Conservation (phyloP, 92 coral and sea anemone genomes). For the Porites divaricata region DNA sequence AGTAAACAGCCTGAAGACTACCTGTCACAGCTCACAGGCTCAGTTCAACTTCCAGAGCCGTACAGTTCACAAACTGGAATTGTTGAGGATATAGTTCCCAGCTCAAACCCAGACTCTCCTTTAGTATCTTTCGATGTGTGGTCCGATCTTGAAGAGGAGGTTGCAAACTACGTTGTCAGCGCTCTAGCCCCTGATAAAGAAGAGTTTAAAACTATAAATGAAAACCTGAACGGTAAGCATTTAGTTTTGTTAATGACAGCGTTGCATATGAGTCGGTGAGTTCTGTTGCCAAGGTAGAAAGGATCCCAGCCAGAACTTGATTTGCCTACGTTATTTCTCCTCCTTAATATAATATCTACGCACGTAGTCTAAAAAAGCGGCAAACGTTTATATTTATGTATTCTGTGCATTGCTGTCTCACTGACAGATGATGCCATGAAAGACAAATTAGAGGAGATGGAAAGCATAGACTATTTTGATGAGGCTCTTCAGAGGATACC, state of each 20-base stretch:
- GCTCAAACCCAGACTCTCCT: conserved; percentile 97
- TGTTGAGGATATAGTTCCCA: conserved; percentile 80
- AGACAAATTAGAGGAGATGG: conserved; percentile 56
- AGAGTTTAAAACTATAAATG: conserved; percentile 14
- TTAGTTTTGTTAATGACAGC: neutral
- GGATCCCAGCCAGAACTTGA: no score
- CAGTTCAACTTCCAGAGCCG: conserved; percentile 50
- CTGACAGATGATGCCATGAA: conserved; percentile 13
- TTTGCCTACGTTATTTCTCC: neutral
- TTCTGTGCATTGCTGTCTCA: neutral
- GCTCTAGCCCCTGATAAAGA: conserved; percentile 57
- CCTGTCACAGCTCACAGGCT: conserved; percentile 53
- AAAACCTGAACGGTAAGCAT: neutral
- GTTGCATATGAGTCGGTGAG: neutral
- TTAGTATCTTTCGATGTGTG: conserved; percentile 74
- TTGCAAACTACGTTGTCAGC: conserved; percentile 72
- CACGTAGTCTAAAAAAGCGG: neutral
- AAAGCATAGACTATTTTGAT: conserved; percentile 7
- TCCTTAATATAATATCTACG: neutral
- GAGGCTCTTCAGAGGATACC: conserved; percentile 33
- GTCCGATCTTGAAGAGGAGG: conserved; percentile 89
- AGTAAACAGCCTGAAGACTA: conserved; percentile 65
- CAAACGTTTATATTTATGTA: no score
- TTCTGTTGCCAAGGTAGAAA: no score
- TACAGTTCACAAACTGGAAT: conserved; percentile 35